Base-by-base conservation (phyloP, 2,888 invertebrate genomes). In the Micoletzkya japonica region DNA sequence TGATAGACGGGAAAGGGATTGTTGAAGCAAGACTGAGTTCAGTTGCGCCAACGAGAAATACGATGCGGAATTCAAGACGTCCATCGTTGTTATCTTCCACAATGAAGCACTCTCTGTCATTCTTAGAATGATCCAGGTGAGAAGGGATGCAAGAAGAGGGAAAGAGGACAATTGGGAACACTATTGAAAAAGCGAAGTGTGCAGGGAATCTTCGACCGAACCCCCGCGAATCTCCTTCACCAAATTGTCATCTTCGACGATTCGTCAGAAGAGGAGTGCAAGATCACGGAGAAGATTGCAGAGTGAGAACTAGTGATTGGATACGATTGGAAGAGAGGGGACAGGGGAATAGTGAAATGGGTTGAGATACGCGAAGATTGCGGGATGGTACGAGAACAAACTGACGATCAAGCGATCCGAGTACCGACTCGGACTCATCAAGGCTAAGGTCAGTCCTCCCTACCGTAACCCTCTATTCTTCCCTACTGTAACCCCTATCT, bases 91-190 rank as follows among this genome's bases (percentile, higher is more conserved):
- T 83, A 96, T 98, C 69, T 98, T 97, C 88, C 96, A 97, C 89
- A 98, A 98, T 87, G 97, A 98, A 87, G 96, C 96, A 0, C 95
- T 96, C 94, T 91, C 94, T 50, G 97, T 97, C 0, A 89, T 98
- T 34, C 89, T 97, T 74, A 89, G 97, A 70, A 85, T 84, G 81
- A 72, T 86, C 50, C 82, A 74, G 44, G 76, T 73, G 36, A 14
- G 59, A 59, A 44, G 49, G 49, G 14, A 44, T 44, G 20, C 14
- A 44, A 20, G 49, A 44, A 44, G 49, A 44, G 49, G 20, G 49
- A 17, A 44, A 44, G n/a, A n/a, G n/a, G n/a, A n/a, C n/a, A n/a
- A n/a, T n/a, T n/a, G n/a, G n/a, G n/a, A n/a, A n/a, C n/a, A n/a
- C n/a, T n/a, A n/a, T n/a, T n/a, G n/a, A n/a, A n/a, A n/a, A n/a